Percentiles rank a stretch among this genome's conserved stretches.
These are phyloP conservation scores for Ciconia boyciana DNA, from an alignment of 2,113 vertebrate genomes.

Conservation along the genomic window DNA sequence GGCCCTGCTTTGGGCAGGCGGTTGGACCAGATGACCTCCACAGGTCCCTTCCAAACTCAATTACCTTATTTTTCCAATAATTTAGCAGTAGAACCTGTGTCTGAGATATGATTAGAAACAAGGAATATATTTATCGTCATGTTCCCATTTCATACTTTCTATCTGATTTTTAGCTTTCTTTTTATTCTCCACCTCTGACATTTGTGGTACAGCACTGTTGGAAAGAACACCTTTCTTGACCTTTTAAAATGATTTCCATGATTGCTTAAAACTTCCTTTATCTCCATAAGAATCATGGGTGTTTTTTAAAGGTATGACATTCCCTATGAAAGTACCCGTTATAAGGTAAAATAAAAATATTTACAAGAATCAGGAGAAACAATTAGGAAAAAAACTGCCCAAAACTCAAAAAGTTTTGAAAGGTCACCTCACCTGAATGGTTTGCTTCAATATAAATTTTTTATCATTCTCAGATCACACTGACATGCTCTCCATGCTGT, in stretches of 20 bases:
- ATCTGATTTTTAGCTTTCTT: not conserved
- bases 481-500: not conserved
- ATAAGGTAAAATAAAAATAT: not conserved
- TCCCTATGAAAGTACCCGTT: not conserved
- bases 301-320: not conserved
- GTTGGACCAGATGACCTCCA: accelerated
- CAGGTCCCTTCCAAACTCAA: not conserved
- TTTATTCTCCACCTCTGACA: not conserved
- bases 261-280: not conserved
- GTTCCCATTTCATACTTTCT: not conserved
- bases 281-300: not conserved
- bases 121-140: not conserved
- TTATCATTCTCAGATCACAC: not conserved
- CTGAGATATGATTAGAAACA: not conserved
- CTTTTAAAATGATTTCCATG: not conserved
- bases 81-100: not conserved
- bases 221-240: not conserved
- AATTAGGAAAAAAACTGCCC: not conserved
- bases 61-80: not conserved
- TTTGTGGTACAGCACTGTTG: not conserved
- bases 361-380: not conserved
- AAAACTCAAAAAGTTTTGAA: not conserved
- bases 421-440: not conserved
- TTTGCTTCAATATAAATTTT: not conserved
- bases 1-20: not conserved